phyloP scores from a whole-genome alignment of 2,888 invertebrate species.

The Hirtodrosophila histrioides region DNA sequence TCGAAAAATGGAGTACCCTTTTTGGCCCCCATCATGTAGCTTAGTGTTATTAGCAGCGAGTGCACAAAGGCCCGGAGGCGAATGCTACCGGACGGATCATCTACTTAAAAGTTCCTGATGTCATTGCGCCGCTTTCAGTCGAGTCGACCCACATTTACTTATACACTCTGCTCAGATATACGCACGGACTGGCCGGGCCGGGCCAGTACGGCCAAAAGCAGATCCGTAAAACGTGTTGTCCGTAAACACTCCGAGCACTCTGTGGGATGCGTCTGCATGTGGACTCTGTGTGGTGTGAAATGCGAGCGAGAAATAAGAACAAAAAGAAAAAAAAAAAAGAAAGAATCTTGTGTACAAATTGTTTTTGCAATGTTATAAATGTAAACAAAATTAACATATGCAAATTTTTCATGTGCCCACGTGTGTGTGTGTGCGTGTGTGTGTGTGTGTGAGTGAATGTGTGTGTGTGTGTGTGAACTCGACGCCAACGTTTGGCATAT shows the following conservation, averaged over 20 bases:
- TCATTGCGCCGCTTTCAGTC: constrained; percentile 28
- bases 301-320: constrained; percentile 34
- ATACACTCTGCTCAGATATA: constrained; percentile 47
- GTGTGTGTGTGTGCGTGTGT: constrained; percentile 33
- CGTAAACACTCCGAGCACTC: constrained; percentile 51
- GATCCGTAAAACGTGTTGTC: constrained; percentile 59
- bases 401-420: constrained; percentile 60
- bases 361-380: constrained; percentile 74
- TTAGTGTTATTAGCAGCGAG: constrained; percentile 35
- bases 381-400: constrained; percentile 80
- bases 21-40: constrained; percentile 7
- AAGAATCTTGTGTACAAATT: constrained; percentile 57
- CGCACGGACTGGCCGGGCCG: constrained; percentile 2
- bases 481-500: constrained; percentile 29
- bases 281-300: constrained; percentile 52
- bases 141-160: constrained; percentile 55
- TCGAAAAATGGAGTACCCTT: constrained; percentile 8
- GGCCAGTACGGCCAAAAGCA: constrained; percentile 22
- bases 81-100: constrained; percentile 24
- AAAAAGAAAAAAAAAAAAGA: constrained; percentile 8
- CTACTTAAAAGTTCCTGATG: constrained; percentile 61
- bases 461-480: constrained; percentile 8
- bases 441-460: constrained; percentile 13
- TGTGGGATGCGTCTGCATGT: constrained; percentile 15
- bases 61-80: constrained; percentile 29